phyloP scores from a whole-genome alignment of 2,113 vertebrate species.

The Dicerorhinus sumatrensis region DNA sequence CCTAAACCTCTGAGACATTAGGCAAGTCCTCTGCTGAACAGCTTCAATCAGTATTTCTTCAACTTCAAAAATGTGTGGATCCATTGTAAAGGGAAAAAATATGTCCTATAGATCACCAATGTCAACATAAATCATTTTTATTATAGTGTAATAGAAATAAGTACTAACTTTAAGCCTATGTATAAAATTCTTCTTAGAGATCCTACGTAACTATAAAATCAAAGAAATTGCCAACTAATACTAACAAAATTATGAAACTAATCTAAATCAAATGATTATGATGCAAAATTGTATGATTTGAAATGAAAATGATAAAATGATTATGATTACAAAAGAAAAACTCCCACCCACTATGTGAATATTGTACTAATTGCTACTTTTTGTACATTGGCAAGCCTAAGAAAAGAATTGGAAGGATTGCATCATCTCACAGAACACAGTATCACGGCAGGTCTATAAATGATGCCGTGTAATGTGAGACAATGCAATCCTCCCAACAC shows the following conservation, averaged over 20 bases:
- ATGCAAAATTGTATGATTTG: neutral
- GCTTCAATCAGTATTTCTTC: neutral
- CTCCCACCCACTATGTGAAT: neutral
- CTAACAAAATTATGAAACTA: neutral
- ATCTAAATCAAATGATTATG: neutral
- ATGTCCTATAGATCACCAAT: neutral
- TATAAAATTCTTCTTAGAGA: neutral
- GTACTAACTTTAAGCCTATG: neutral
- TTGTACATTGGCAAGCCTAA: neutral
- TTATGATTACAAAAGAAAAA: constrained; percentile 1
- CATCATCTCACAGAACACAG: neutral
- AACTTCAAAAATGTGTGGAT: neutral
- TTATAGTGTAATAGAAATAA: neutral
- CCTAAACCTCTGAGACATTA: neutral
- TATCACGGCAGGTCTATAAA: neutral
- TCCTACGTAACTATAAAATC: neutral
- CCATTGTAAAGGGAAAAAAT: neutral
- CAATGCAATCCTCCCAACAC: neutral
- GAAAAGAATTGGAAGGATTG: neutral
- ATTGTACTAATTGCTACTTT: neutral
- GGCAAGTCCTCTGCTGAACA: neutral
- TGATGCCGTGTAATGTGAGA: neutral
- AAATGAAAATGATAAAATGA: neutral
- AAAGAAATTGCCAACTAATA: neutral
- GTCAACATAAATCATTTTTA: neutral